A percentile compares a stretch with the other conserved stretches of the same genome.
Evolutionary conservation across 35 echinoderm and acorn worm genomes (phyloP).

Genomic region (Heliocidaris erythrogramma): DNA sequence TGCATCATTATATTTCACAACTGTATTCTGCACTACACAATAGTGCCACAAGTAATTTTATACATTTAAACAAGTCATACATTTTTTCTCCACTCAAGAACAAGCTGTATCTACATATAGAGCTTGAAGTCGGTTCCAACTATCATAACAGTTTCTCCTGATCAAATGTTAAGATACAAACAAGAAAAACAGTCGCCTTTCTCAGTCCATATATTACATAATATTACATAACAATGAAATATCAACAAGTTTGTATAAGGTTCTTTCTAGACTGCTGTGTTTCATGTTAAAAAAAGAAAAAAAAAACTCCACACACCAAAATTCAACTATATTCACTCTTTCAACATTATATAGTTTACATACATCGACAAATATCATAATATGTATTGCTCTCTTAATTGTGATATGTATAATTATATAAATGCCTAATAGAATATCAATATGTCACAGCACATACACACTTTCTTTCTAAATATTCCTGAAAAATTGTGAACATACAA

Average conservation of each 20-base stretch:
- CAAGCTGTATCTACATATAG: background rate
- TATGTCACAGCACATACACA: slow-evolving; percentile 21
- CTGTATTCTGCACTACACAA: slow-evolving; percentile 41
- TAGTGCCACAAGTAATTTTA: slow-evolving; percentile 32
- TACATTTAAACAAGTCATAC: slow-evolving; percentile 10
- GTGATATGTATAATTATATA: slow-evolving; percentile 24
- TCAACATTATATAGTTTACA: background rate
- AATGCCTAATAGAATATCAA: background rate
- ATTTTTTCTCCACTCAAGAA: background rate
- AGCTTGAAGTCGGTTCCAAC: background rate
- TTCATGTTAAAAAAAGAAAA: background rate
- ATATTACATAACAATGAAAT: background rate
- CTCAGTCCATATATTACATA: background rate
- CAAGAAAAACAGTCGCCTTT: background rate
- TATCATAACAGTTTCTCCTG: background rate
- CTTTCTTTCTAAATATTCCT: background rate
- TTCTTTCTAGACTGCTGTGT: background rate
- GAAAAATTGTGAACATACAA: background rate
- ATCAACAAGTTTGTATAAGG: background rate
- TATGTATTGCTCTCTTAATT: slow-evolving; percentile 35
- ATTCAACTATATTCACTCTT: background rate
- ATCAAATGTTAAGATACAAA: background rate
- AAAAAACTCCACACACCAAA: slow-evolving; percentile 29
- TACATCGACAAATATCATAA: background rate
- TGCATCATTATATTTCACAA: slow-evolving; percentile 28